Percentiles rank a stretch among this genome's conserved stretches.
Evolutionary conservation across 2,797 vertebrate genomes (phyloP).

Genomic region (Pangasius krempfi): DNA sequence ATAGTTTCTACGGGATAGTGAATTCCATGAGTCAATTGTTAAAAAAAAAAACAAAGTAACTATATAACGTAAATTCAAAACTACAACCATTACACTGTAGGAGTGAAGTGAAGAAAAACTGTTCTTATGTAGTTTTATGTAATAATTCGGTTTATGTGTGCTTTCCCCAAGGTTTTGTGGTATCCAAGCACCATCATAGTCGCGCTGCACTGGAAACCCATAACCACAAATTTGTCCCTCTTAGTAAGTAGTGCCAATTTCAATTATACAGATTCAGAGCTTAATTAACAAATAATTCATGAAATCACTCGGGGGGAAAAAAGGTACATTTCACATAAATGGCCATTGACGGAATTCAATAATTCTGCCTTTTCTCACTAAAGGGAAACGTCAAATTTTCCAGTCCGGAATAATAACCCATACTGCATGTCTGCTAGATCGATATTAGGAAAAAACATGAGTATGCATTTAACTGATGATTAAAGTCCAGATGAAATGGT

Average conservation of each 20-base stretch:
- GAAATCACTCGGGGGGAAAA: not conserved
- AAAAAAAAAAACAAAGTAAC: not conserved
- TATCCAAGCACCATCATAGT: not conserved
- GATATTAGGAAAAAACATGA: not conserved
- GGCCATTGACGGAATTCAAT: not conserved
- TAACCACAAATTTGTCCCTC: not conserved
- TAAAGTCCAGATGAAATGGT: not conserved
- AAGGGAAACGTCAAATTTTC: not conserved
- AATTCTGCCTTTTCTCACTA: not conserved
- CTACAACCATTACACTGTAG: not conserved
- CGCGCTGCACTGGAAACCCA: not conserved
- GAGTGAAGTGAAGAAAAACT: no score
- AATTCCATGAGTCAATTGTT: not conserved
- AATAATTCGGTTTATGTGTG: not conserved
- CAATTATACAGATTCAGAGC: not conserved
- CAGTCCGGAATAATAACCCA: not conserved
- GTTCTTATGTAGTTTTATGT: not conserved
- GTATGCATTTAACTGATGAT: not conserved
- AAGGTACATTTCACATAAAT: not conserved
- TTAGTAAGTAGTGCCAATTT: not conserved
- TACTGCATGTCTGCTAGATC: not conserved
- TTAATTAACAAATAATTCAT: not conserved
- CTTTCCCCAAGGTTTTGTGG: not conserved
- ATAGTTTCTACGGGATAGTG: not conserved
- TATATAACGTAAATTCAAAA: not conserved